Conservation (phyloP, 64 coral and sea anemone genomes). For the Actinia equina region DNA sequence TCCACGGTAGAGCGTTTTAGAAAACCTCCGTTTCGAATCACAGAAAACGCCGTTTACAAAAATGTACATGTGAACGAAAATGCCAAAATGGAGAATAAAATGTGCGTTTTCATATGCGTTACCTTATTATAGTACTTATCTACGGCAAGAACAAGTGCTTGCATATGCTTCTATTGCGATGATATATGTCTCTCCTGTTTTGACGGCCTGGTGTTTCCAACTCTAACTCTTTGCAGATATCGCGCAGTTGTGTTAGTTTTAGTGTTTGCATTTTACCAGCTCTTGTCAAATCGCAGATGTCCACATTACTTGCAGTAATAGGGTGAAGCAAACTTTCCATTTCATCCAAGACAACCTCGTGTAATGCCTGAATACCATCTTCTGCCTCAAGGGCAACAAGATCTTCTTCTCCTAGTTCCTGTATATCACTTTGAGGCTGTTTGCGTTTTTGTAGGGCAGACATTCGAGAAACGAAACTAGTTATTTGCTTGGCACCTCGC, state of each 20-base stretch:
- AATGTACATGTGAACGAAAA: too few relatives aligned
- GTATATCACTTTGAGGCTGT: constrained; percentile 36
- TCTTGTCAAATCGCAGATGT: constrained; percentile 37
- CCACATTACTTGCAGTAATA: constrained; percentile 28
- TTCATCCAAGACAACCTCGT: constrained; percentile 54
- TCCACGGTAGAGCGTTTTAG: too few relatives aligned
- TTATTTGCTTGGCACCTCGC: constrained; percentile 50
- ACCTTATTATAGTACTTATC: too few relatives aligned
- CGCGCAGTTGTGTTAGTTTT: constrained; percentile 27
- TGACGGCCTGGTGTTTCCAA: too few relatives aligned
- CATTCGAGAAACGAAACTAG: constrained; percentile 57
- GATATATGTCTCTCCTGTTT: too few relatives aligned
- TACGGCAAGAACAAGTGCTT: too few relatives aligned
- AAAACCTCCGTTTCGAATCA: too few relatives aligned
- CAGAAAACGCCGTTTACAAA: too few relatives aligned
- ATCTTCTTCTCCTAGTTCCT: constrained; percentile 28
- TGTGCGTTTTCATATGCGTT: too few relatives aligned
- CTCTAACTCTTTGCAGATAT: constrained; percentile 6
- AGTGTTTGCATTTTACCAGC: constrained; percentile 34
- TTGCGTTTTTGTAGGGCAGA: constrained; percentile 47
- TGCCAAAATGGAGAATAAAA: too few relatives aligned
- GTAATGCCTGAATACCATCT: constrained; percentile 43
- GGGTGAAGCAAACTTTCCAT: constrained; percentile 43
- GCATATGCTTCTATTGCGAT: too few relatives aligned
- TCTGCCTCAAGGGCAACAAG: constrained; percentile 37